Conservation (phyloP, 2,888 invertebrate genomes). For the Acleris laterana region DNA sequence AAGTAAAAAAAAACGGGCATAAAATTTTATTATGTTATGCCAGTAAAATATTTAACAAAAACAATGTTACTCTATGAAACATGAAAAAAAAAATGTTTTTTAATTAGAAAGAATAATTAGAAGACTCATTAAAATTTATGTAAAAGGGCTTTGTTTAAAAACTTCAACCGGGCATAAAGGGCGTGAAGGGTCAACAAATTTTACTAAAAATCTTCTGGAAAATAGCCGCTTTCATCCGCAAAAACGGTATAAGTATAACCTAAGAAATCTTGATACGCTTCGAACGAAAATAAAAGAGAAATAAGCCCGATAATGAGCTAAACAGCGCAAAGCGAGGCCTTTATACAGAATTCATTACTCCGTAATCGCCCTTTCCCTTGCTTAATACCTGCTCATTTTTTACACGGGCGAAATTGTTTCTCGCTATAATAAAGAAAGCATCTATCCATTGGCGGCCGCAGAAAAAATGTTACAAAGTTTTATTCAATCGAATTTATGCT, state of each 20-base stretch:
- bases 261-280: conserved; percentile 25
- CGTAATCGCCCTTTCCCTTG: conserved; percentile 43
- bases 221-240: not conserved
- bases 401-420: conserved; percentile 41
- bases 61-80: no score
- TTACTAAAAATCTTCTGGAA: conserved; percentile 10
- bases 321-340: conserved; percentile 37
- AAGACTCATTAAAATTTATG: no score
- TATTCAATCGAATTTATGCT: conserved; percentile 34
- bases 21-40: no score
- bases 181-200: not conserved
- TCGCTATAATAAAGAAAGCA: conserved; percentile 38
- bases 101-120: no score
- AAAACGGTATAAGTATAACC: conserved; percentile 17
- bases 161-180: not conserved
- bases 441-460: conserved; percentile 14
- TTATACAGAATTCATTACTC: conserved; percentile 46
- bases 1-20: no score
- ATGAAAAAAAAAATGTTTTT: no score
- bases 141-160: no score
- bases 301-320: conserved; percentile 42
- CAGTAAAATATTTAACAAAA: no score
- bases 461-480: conserved; percentile 26
- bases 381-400: conserved; percentile 40
- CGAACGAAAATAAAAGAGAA: conserved; percentile 34